These are phyloP conservation scores for Oreortyx pictus DNA, from an alignment of 2,797 vertebrate genomes.

Conservation along the genomic window DNA sequence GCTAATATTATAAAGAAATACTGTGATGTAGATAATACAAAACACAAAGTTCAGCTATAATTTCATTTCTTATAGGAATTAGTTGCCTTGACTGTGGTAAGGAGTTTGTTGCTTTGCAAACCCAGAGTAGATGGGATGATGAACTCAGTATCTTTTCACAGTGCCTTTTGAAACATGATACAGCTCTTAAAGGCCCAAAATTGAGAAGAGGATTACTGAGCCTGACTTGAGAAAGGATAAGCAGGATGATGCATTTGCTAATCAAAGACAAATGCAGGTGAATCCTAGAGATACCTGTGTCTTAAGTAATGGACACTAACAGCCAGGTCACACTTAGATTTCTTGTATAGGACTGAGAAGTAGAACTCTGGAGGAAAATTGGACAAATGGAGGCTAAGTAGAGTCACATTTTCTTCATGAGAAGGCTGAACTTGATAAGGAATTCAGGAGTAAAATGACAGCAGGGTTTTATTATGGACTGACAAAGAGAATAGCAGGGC, in stretches of 20 bases:
- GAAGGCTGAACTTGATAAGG: neutral
- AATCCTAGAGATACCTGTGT: neutral
- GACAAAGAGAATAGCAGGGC: neutral
- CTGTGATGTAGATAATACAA: neutral
- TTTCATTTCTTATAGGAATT: neutral
- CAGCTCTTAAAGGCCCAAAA: neutral
- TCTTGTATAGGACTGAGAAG: neutral
- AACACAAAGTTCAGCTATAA: neutral
- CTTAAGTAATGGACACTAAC: neutral
- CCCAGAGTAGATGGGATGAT: neutral
- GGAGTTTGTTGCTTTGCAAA: neutral
- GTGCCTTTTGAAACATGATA: neutral
- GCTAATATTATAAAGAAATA: neutral
- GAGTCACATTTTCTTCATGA: accelerated
- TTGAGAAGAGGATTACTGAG: neutral
- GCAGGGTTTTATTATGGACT: neutral
- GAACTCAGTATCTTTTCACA: neutral
- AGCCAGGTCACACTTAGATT: neutral
- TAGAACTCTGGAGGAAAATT: neutral
- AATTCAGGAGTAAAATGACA: neutral
- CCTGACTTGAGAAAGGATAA: neutral
- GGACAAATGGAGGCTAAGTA: neutral
- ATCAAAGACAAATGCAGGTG: neutral
- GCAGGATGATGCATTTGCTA: neutral
- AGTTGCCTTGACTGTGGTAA: neutral